Base-by-base conservation (phyloP, 2,113 vertebrate species). In the Perccottus glenii region DNA sequence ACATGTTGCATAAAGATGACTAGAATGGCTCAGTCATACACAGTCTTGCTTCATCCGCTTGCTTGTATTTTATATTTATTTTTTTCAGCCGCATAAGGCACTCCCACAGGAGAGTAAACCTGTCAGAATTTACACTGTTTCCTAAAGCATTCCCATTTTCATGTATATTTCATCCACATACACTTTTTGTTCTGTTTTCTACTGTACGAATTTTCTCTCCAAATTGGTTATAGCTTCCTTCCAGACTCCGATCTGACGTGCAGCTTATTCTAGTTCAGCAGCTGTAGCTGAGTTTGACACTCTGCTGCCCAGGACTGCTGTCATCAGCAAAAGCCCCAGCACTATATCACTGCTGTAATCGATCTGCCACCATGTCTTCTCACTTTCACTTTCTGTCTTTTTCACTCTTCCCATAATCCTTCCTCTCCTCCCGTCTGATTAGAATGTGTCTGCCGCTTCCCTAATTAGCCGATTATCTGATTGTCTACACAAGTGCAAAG, bases 271-370 rank as follows among this genome's bases (percentile, higher is more conserved):
- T 64, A 60, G 66, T 73, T 76, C 62, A 73, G 68, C 66, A 66
- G 51, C 72, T 65, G 62, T 75, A 71, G 84, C 65, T 60, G 11
- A 70, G 69, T 72, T 75, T 11, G 63, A 56, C 27, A 12, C 81
- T 75, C 56, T 69, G 82, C 81, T 57, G 71, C 64, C 68, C 19
- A 69, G 58, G 60, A 75, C 66, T 83, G 86, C 85, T 86, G 80
- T 78, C 89, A 79, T 87, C 87, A 89, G 88, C 85, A 87, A 47
- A 77, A 77, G 75, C 67, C 67, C 61, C 57, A 33, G 64, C 11
- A 7, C 78, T 88, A 67, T 75, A 85, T 89, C 87, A 85, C 53
- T 51, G 81, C 78, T 51, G 8, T 67, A 75, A 87, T 84, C 57
- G 57, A 88, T 87, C 73, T 75, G 80, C 71, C 85, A 81, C 62